Conservation (phyloP, 2,888 invertebrate genomes). For the Sclerodermus sp. region DNA sequence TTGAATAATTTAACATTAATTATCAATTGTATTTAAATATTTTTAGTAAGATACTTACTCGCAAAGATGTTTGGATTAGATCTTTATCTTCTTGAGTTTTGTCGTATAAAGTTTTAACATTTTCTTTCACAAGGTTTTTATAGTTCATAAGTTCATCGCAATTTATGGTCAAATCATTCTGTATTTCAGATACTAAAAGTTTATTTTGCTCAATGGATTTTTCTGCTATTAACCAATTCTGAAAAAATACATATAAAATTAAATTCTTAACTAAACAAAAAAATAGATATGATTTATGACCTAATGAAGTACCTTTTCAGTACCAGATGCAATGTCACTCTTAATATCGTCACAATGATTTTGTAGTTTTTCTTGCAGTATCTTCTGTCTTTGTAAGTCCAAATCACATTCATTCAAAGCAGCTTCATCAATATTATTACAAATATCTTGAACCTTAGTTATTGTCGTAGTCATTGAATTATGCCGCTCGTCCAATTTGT, state of each 20-base stretch:
- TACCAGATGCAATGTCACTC: slow-evolving; percentile 25
- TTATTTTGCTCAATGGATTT: slow-evolving; percentile 27
- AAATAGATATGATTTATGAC: background rate
- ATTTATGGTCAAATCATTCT: slow-evolving; percentile 29
- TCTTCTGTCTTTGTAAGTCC: slow-evolving; percentile 21
- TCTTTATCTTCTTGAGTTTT: slow-evolving; percentile 32
- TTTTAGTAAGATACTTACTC: slow-evolving; percentile 30
- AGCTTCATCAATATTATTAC: slow-evolving; percentile 23
- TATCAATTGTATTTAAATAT: background rate
- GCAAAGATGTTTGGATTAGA: slow-evolving; percentile 23
- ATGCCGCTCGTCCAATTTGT: slow-evolving; percentile 22
- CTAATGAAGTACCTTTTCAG: slow-evolving; percentile 32
- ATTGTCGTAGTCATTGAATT: slow-evolving; percentile 26
- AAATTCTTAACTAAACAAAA: background rate
- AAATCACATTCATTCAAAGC: slow-evolving; percentile 17
- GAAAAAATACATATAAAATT: background rate
- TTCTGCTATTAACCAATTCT: slow-evolving; percentile 36
- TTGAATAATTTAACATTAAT: slow-evolving; percentile 10
- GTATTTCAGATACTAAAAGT: slow-evolving; percentile 34
- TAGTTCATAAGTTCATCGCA: slow-evolving; percentile 29
- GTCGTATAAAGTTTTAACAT: slow-evolving; percentile 27
- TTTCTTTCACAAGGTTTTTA: slow-evolving; percentile 27
- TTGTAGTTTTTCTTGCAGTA: slow-evolving; percentile 30
- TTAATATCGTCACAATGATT: slow-evolving; percentile 25
- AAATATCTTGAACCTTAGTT: slow-evolving; percentile 21